These are phyloP conservation scores for Meganola albula DNA, from an alignment of 2,888 invertebrate genomes.

Conservation along the genomic window DNA sequence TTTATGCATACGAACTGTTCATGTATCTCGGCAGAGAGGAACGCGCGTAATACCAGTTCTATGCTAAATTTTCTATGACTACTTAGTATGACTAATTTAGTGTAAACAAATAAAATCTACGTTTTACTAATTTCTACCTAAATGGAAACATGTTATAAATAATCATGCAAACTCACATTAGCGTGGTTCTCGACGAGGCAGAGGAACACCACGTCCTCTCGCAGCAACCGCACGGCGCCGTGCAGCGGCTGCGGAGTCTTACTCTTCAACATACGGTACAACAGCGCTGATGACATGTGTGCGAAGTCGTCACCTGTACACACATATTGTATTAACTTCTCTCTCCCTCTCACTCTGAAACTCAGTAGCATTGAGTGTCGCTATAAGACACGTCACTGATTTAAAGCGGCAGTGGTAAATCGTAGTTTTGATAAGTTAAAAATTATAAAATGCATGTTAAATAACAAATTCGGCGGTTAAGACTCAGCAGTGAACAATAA, in stretches of 20 bases:
- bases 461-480: slow-evolving; percentile 1
- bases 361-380: too few relatives aligned
- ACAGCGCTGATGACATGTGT: slow-evolving; percentile 92
- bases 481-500: background rate
- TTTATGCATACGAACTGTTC: too few relatives aligned
- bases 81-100: too few relatives aligned
- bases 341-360: too few relatives aligned
- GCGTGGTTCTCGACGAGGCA: slow-evolving; percentile 94
- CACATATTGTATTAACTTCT: background rate
- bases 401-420: background rate
- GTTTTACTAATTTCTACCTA: too few relatives aligned
- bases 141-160: too few relatives aligned
- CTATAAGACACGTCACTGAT: too few relatives aligned
- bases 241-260: slow-evolving; percentile 94
- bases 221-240: slow-evolving; percentile 89
- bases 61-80: too few relatives aligned
- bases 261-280: slow-evolving; percentile 93
- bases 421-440: background rate
- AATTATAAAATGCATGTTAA: background rate
- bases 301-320: slow-evolving; percentile 90
- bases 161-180: slow-evolving; percentile 81
- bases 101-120: too few relatives aligned
- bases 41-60: too few relatives aligned
- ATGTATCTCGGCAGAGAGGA: too few relatives aligned
- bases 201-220: slow-evolving; percentile 97